Base-by-base conservation (phyloP, 2,888 invertebrate genomes). In the Parthenolecanium corni region DNA sequence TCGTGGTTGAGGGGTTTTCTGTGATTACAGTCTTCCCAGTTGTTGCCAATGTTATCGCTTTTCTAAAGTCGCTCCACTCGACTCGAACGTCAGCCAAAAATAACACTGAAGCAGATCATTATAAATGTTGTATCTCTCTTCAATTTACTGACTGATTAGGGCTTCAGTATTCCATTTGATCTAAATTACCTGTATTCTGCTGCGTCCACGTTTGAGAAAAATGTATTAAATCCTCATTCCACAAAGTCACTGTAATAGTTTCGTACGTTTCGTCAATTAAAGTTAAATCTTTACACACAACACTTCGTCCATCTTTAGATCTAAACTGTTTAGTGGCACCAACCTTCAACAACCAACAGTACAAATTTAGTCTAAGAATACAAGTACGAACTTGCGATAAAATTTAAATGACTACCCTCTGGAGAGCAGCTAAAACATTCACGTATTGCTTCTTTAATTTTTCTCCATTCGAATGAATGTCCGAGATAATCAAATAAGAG, bases 21-120 rank as follows among this genome's bases (percentile, higher is more conserved):
- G 84, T 87, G 65, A 89, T 74, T 21, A 89, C 75, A 3, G 81
- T 82, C 53, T 79, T 77, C 12, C 72, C 70, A 1, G 75, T 74
- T 2, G 80, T 73, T 62, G 76, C 74, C 1, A 78, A 76, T 18
- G 78, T 76, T 63, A 79, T 75, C 20, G 76, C 71, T 49, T 73
- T 74, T 53, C 70, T 71, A 66, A 70, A 76, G 18, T 68, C 68
- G 66, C 73, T 73, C 67, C 71, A 74, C n/a, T 68, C 76, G 24
- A 87, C 77, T 21, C 79, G 78, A 20, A 82, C 79, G 71, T 89
- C 86, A 2, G 85, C 79, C 64, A 89, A 74, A 73, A 86, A 86
- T 14, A 89, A 72, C 52, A 85, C 79, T 62, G 9, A 6, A n/a
- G n/a, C n/a, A 62, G n/a, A 64, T 64, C 47, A 66, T 20, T 53